Evolutionary conservation across 2,888 invertebrate genomes (phyloP), one percentile per base, ranked within the genome.

Genomic region (Cerastis rubricosa): DNA sequence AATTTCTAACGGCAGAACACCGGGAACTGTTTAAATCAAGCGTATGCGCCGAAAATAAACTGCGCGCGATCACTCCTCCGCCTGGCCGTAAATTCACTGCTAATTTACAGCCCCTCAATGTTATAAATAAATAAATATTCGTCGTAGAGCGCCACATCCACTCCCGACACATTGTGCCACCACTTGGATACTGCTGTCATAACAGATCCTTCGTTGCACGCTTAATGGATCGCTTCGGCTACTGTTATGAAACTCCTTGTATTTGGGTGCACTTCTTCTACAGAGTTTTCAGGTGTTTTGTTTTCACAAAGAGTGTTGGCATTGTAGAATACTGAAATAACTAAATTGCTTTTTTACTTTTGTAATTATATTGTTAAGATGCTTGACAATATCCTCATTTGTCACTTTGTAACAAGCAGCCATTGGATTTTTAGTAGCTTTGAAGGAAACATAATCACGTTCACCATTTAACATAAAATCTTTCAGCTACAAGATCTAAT

Each of bases 61-160:
- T 90, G 92, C 93, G 89, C 92, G 90, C 91, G 95, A 94, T 94
- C 94, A 94, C 94, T 94, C 91, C 94, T 93, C 93, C 92, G 92
- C 89, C 90, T 89, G 92, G 94, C 93, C 94, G 95, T 96, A 96
- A 96, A 96, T 97, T 96, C 93, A 93, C 93, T 92, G 95, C 94
- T 97, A 97, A 97, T 97, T 96, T 97, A 97, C 96, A 93, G 95
- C 96, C 94, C 94, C 94, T 94, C 94, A 91, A 92, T 94, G 94
- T 94, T 95, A 96, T 96, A 96, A 95, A 96, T 96, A 96, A 96
- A 96, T 96, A 96, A 95, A 96, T 96, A 95, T 94, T 93, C 92
- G 91, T 93, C 93, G 92, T 92, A 90, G 90, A 91, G 93, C 84
- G 82, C 85, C 85, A 92, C 92, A 94, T 94, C 92, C 93, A 92